Base-by-base conservation (phyloP, 2,888 invertebrate species). In the Drymonia ruficornis region DNA sequence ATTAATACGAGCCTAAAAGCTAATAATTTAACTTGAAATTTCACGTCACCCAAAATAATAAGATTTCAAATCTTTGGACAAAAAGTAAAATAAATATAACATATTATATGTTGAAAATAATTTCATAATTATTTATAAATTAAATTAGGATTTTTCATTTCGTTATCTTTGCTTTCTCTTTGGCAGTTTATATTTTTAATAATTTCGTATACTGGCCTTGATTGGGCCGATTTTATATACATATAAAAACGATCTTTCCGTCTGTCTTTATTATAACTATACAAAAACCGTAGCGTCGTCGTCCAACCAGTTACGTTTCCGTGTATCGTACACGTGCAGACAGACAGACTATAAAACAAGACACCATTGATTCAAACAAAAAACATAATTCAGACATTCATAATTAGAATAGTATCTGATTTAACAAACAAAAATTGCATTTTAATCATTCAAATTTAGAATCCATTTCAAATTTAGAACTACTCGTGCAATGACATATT, bases 401-500 rank as follows among this genome's bases (percentile, higher is more conserved):
- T n/a, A 36, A 36, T 36, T 7, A n/a, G 36, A n/a, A 36, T 51
- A 56, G 53, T 51, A 52, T 38, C 67, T 61, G 65, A 60, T 67
- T 55, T 53, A 65, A 63, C 63, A 56, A 52, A 64, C 50, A 36
- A 42, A 55, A 62, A 55, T 65, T 65, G 61, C 58, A 58, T 62
- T 42, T 16, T n/a, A 36, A 36, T 36, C 5, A 34, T 47, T 47
- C 4, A 18, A 47, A 47, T 34, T 31, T n/a, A 23, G 45, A 45
- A 46, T 13, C 16, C 34, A 9, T 4, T 36, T 36, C 13, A 13
- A 36, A 13, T 36, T 36, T 36, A 6, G n/a, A 36, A 31, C 31
- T 18, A 47, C 29, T 90, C 87, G 56, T 85, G 89, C 47, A 84
- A 58, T 11, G 89, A 84, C 90, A 90, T 89, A 70, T 91, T 76